phyloP scores from a whole-genome alignment of 2,888 invertebrate species.

The Gastrophysa polygoni region DNA sequence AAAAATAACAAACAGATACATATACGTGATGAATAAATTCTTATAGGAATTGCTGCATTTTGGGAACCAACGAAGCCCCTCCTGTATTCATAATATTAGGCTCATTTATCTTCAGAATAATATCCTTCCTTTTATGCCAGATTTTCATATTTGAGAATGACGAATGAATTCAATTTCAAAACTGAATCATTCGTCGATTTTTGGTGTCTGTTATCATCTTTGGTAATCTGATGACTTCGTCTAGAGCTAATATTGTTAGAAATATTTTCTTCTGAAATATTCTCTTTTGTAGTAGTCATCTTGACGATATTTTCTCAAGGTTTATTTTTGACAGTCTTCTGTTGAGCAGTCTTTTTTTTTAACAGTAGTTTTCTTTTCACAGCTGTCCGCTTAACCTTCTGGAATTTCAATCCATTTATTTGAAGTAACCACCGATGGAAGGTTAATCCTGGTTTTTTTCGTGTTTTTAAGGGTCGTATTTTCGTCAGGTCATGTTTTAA shows the following conservation, averaged over 20 bases:
- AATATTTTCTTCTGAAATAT: too few species aligned
- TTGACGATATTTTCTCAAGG: not conserved
- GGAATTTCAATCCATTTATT: slow-evolving; percentile 2
- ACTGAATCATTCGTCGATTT: not conserved
- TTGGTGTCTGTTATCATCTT: too few species aligned
- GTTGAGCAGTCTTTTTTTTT: slow-evolving; percentile 1
- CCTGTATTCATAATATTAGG: too few species aligned
- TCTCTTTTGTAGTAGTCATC: not conserved
- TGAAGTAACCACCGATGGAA: slow-evolving; percentile 3
- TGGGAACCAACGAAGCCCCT: too few species aligned
- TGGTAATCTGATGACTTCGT: too few species aligned
- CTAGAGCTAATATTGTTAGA: too few species aligned
- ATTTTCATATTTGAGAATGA: slow-evolving; percentile 5
- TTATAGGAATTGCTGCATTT: not conserved
- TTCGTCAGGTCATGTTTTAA: slow-evolving; percentile 6
- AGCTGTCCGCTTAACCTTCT: not conserved
- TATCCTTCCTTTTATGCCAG: not conserved
- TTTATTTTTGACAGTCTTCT: slow-evolving; percentile 2
- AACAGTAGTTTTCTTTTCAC: not conserved
- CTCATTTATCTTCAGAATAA: not conserved
- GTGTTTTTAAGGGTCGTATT: slow-evolving; percentile 2
- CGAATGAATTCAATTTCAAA: not conserved
- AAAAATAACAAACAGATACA: not conserved
- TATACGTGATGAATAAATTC: not conserved
- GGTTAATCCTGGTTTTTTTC: not conserved